A percentile compares a stretch with the other conserved stretches of the same genome.
These are phyloP conservation scores for Drosophila crucigera DNA, from an alignment of 2,888 invertebrate genomes.

Conservation along the genomic window DNA sequence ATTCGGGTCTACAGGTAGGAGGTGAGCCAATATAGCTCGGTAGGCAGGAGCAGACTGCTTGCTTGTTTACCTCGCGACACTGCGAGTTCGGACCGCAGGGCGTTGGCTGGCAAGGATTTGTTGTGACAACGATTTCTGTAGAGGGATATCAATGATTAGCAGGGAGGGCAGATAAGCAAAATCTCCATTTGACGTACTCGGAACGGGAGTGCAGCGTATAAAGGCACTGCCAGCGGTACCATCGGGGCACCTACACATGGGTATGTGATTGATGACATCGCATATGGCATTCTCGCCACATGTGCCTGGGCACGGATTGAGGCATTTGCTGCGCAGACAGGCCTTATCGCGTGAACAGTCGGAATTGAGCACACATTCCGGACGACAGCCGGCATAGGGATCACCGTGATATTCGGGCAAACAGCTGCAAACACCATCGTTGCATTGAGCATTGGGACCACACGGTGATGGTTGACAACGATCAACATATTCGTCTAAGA, in stretches of 20 bases:
- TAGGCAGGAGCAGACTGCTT: slow-evolving; percentile 90
- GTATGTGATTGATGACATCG: slow-evolving; percentile 90
- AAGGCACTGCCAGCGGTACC: slow-evolving; percentile 90
- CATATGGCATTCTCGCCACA: slow-evolving; percentile 91
- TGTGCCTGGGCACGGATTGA: slow-evolving; percentile 90
- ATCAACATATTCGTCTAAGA: slow-evolving; percentile 83
- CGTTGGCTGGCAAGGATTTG: slow-evolving; percentile 89
- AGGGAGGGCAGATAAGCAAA: not conserved
- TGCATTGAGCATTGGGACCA: slow-evolving; percentile 89
- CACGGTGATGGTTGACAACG: slow-evolving; percentile 90
- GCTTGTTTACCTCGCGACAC: slow-evolving; percentile 90
- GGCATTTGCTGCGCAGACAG: slow-evolving; percentile 90
- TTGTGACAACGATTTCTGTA: slow-evolving; percentile 83
- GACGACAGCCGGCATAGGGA: slow-evolving; percentile 89
- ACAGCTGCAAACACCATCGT: slow-evolving; percentile 90
- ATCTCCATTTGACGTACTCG: slow-evolving; percentile 49
- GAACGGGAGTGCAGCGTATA: slow-evolving; percentile 85
- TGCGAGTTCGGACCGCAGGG: slow-evolving; percentile 93
- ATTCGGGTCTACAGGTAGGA: slow-evolving; percentile 92
- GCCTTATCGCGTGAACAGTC: slow-evolving; percentile 90
- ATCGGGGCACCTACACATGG: slow-evolving; percentile 87
- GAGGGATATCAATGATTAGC: slow-evolving; percentile 18
- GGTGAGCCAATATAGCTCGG: slow-evolving; percentile 90
- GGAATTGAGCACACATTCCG: slow-evolving; percentile 90
- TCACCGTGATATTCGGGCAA: slow-evolving; percentile 89